These are phyloP conservation scores for Actinia tenebrosa DNA, from an alignment of 64 coral and sea anemone genomes.

Conservation along the genomic window DNA sequence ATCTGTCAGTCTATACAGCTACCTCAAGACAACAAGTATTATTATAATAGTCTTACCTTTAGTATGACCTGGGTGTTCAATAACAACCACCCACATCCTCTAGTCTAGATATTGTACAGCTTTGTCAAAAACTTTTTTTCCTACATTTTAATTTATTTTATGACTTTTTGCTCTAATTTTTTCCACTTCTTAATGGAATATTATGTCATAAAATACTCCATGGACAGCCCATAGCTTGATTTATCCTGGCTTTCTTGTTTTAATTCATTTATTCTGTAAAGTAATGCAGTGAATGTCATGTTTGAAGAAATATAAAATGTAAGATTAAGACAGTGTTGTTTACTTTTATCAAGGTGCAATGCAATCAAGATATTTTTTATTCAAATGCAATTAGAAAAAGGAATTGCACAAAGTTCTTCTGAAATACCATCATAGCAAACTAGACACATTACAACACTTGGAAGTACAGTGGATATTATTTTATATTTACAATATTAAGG, in stretches of 20 bases:
- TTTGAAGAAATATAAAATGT: constrained; percentile 1
- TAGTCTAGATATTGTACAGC: background rate
- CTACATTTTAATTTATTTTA: background rate
- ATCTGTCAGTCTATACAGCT: background rate
- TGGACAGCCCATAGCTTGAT: background rate
- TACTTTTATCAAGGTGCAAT: background rate
- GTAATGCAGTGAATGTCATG: background rate
- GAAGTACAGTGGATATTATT: background rate
- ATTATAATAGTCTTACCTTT: background rate
- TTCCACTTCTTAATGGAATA: background rate
- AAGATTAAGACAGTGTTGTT: background rate
- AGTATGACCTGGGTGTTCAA: background rate
- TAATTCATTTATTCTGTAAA: background rate
- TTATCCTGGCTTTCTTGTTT: background rate
- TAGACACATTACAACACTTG: background rate
- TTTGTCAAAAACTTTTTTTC: background rate
- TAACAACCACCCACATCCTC: background rate
- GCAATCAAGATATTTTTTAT: background rate
- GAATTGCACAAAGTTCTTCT: background rate
- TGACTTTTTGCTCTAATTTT: background rate
- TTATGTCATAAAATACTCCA: background rate
- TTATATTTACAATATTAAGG: background rate
- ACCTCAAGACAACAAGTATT: background rate
- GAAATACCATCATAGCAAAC: background rate
- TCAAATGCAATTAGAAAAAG: background rate